Conservation (phyloP, 2,797 vertebrate genomes). For the Alca torda region DNA sequence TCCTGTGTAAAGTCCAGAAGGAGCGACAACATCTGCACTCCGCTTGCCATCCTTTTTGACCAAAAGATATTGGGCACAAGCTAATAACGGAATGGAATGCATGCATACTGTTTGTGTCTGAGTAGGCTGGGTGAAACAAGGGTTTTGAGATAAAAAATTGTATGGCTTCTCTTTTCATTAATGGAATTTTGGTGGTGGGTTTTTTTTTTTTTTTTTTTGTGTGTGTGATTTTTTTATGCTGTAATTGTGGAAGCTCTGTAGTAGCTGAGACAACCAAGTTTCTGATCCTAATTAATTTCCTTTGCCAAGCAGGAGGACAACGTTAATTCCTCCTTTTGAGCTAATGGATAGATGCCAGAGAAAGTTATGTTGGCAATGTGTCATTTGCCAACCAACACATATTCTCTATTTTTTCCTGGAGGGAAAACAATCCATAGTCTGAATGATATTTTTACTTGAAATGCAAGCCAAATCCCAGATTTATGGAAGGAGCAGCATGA, state of each 20-base stretch:
- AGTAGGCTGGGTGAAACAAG: background rate
- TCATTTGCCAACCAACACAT: background rate
- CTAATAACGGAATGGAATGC: background rate
- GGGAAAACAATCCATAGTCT: background rate
- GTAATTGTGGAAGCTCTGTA: background rate
- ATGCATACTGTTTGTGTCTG: background rate
- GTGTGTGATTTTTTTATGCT: background rate
- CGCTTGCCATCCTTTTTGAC: background rate
- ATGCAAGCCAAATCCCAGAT: background rate
- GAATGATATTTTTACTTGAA: constrained; percentile 4
- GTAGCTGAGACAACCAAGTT: background rate
- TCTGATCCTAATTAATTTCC: constrained; percentile 7
- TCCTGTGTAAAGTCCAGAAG: background rate
- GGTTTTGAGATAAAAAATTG: background rate
- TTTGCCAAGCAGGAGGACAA: background rate
- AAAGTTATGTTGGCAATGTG: background rate
- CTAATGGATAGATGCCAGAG: background rate
- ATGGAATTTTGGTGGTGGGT: background rate
- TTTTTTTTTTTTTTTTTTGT: too few species aligned
- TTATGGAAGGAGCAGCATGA: background rate
- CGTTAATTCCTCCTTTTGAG: background rate
- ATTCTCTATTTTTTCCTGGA: background rate
- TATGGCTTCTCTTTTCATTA: background rate
- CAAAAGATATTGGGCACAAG: background rate
- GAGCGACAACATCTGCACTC: background rate